These are phyloP conservation scores for Pedetes capensis DNA, from an alignment of 2,113 vertebrate species.

Conservation along the genomic window DNA sequence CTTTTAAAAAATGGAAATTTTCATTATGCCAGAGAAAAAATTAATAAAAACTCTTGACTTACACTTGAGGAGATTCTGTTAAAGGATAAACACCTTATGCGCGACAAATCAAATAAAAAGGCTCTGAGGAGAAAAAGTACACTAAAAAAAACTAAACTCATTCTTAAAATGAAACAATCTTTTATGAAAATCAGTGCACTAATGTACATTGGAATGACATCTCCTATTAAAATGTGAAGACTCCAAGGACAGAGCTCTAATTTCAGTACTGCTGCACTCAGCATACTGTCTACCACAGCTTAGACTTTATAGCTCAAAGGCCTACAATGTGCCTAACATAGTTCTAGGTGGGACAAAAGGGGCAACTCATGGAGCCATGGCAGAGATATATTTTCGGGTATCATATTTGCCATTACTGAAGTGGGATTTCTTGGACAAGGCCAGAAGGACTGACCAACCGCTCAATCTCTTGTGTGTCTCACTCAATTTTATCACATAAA, in stretches of 20 bases:
- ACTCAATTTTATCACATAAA: not conserved
- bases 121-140: not conserved
- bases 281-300: not conserved
- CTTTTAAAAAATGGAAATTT: not conserved
- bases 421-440: not conserved
- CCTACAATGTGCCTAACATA: not conserved
- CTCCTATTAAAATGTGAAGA: not conserved
- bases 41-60: not conserved
- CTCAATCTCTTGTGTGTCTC: not conserved
- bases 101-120: not conserved
- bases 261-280: not conserved
- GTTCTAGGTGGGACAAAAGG: not conserved
- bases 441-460: not conserved
- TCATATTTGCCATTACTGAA: not conserved
- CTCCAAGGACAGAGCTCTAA: not conserved
- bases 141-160: not conserved
- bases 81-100: not conserved
- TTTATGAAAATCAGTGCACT: not conserved
- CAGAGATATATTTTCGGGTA: not conserved
- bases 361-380: not conserved
- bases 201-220: not conserved
- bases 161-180: not conserved
- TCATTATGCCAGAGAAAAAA: not conserved
- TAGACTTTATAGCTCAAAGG: not conserved
- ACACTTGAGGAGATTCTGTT: not conserved